Evolutionary conservation across 2,888 invertebrate genomes (phyloP), one percentile per base, ranked within the genome.

Genomic region (Clostera curtula): DNA sequence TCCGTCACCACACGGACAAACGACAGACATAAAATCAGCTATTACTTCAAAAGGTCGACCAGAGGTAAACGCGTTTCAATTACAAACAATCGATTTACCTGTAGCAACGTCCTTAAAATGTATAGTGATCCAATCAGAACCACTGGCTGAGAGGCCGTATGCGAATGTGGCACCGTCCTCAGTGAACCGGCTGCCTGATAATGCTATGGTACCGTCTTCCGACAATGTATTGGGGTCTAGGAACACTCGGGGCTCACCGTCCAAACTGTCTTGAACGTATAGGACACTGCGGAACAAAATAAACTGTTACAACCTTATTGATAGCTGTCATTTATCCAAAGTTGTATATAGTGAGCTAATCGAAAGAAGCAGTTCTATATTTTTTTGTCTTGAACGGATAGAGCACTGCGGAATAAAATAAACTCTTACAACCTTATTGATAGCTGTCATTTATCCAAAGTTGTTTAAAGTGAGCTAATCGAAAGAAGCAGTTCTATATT

Each of bases 81-180:
- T 12, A 21, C 10, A 22, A 21, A 11, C 6, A 29, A 12, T 29
- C 25, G 3, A 12, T 25, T 30, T 67, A 89, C 91, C 91, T 52
- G 90, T 90, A 34, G 86, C 87, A 0, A 92, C 90, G 75, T 92
- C 87, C 48, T 90, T 90, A 47, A 95, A 89, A 56, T 91, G 91
- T 53, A 98, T 94, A 25, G 93, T 95, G 43, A 92, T 89, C 98
- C 98, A 98, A 70, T 99, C 98, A 1, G 97, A 97, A 0, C 98
- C 98, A 68, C 95, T 95, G 36, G 89, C 89, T 44, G 96, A 96
- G 1, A 98, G 83, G 0, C 93, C 95, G 75, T 97, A 98, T 0
- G 97, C 97, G 77, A 94, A 91, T 12, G 90, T 90, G 54, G 88
- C 86, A 7, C 97, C 97, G 80, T 98, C 93, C 54, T 97, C 93